Evolutionary conservation across 2,113 vertebrate species (phyloP).

Genomic region (Copsychus sechellarum): DNA sequence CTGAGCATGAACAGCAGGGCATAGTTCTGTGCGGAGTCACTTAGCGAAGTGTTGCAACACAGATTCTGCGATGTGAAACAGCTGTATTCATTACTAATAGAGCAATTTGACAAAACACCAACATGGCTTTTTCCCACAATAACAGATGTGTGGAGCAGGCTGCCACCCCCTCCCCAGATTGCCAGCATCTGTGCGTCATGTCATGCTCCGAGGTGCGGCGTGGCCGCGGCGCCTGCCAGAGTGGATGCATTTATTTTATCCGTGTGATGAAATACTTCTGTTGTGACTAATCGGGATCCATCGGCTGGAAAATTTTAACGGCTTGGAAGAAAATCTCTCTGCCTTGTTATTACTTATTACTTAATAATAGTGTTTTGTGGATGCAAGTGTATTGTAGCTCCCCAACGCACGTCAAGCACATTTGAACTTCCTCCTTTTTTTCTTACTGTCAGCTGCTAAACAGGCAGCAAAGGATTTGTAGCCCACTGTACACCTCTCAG

Average conservation of each 20-base stretch:
- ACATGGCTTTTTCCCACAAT: constrained; percentile 47
- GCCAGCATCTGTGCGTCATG: constrained; percentile 30
- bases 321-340: constrained; percentile 33
- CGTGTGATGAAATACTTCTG: constrained; percentile 6
- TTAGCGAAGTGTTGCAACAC: constrained; percentile 41
- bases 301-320: constrained; percentile 32
- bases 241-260: not conserved
- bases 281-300: constrained; percentile 38
- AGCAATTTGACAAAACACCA: constrained; percentile 66
- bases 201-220: constrained; percentile 36
- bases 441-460: not conserved
- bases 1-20: constrained; percentile 52
- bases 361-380: not conserved
- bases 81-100: constrained; percentile 73
- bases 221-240: not conserved
- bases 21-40: not conserved
- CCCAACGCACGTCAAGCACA: not conserved
- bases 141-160: constrained; percentile 46
- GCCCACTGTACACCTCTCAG: not conserved
- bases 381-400: not conserved
- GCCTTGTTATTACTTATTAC: not conserved
- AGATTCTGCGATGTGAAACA: constrained; percentile 55
- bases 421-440: not conserved
- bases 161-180: not conserved
- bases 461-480: not conserved